phyloP scores from a whole-genome alignment of 1,140 invertebrate genomes.

The Drosophila fuyamai region DNA sequence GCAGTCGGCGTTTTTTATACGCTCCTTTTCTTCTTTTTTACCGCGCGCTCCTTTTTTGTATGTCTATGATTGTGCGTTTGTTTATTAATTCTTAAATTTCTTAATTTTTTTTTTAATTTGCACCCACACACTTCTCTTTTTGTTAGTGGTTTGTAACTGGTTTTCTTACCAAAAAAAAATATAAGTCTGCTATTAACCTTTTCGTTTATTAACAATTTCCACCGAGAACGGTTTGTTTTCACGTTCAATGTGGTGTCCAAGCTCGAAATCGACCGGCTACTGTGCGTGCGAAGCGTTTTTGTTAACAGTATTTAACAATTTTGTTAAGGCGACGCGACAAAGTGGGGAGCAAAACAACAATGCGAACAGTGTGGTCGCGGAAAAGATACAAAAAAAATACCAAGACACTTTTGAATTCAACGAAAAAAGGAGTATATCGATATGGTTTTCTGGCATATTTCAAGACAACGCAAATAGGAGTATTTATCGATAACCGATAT shows the following conservation, averaged over 20 bases:
- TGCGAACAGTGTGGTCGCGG: background rate
- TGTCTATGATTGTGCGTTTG: slow-evolving; percentile 13
- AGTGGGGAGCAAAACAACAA: slow-evolving; percentile 7
- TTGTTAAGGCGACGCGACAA: slow-evolving; percentile 32
- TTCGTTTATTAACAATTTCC: slow-evolving; percentile 3
- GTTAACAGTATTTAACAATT: slow-evolving; percentile 42
- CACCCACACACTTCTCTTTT: slow-evolving; percentile 21
- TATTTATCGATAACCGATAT: too few species aligned
- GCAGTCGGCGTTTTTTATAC: slow-evolving; percentile 42
- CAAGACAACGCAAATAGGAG: too few species aligned
- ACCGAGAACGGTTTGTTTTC: background rate
- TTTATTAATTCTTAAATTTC: slow-evolving; percentile 9
- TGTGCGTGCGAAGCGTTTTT: slow-evolving; percentile 49
- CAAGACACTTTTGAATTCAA: too few species aligned
- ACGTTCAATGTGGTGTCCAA: background rate
- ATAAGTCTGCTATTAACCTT: background rate
- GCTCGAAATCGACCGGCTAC: slow-evolving; percentile 22
- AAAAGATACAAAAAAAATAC: too few species aligned
- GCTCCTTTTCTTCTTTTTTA: slow-evolving; percentile 21
- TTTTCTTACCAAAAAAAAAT: slow-evolving; percentile 26
- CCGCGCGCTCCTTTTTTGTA: slow-evolving; percentile 29
- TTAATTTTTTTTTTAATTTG: slow-evolving; percentile 2
- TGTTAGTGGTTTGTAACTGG: slow-evolving; percentile 15
- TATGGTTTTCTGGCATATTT: too few species aligned
- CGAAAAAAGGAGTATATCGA: too few species aligned